phyloP scores from a whole-genome alignment of 1,140 invertebrate genomes.

The Ceratina japonica region DNA sequence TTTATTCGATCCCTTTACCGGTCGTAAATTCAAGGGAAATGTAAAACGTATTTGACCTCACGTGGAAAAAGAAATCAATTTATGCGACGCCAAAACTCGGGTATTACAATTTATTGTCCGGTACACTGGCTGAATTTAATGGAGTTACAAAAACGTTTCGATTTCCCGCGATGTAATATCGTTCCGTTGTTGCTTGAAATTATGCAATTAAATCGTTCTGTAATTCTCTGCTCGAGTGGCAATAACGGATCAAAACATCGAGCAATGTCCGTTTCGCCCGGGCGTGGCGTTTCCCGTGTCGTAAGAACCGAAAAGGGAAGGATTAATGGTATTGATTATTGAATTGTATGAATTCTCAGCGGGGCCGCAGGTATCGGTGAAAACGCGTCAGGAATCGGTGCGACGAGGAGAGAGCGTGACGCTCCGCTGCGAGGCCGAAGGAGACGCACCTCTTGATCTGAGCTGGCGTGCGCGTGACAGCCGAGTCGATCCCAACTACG shows the following conservation, averaged over 20 bases:
- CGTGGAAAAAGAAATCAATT: not conserved
- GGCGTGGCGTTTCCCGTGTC: not conserved
- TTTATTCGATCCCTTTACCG: too few relatives aligned
- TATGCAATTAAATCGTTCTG: too few relatives aligned
- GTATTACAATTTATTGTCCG: not conserved
- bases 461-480: conserved; percentile 80
- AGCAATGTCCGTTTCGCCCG: too few relatives aligned
- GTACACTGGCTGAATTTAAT: not conserved
- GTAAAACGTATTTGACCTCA: not conserved
- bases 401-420: conserved; percentile 78
- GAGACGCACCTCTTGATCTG: conserved; percentile 83
- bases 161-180: not conserved
- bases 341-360: conserved; percentile 61
- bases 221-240: too few relatives aligned
- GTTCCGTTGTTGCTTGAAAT: not conserved
- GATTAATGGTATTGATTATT: conserved; percentile 19
- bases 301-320: not conserved
- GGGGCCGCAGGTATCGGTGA: conserved; percentile 76
- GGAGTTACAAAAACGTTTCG: not conserved
- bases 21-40: not conserved
- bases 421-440: conserved; percentile 82
- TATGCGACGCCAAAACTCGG: not conserved
- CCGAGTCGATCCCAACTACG: conserved; percentile 78
- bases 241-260: too few relatives aligned
- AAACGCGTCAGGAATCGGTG: conserved; percentile 76